Percentiles rank a stretch among this genome's conserved stretches.
Conservation (phyloP, 2,888 invertebrate species). For the Hirtodrosophila trivittata region DNA sequence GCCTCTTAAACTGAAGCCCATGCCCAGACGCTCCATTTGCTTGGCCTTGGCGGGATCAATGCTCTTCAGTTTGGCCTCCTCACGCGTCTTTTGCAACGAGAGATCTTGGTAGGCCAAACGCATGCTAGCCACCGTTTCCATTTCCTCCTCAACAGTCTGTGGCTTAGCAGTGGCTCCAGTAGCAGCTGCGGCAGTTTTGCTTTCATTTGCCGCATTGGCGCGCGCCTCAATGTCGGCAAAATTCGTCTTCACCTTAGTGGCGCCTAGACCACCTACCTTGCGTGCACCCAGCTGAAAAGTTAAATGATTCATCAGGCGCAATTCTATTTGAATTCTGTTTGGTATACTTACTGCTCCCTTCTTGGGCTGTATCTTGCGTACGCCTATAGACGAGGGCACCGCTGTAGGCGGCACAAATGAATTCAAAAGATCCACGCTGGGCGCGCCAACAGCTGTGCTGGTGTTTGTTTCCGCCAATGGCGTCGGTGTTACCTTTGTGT, state of each 20-base stretch:
- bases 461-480: slow-evolving; percentile 31
- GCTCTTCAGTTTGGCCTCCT: slow-evolving; percentile 89
- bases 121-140: slow-evolving; percentile 88
- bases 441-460: slow-evolving; percentile 61
- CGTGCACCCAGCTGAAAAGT: slow-evolving; percentile 90
- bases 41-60: slow-evolving; percentile 93
- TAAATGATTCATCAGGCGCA: background rate
- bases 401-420: slow-evolving; percentile 76
- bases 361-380: slow-evolving; percentile 88
- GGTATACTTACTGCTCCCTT: slow-evolving; percentile 87
- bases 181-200: slow-evolving; percentile 83
- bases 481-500: slow-evolving; percentile 49
- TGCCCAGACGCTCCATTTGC: slow-evolving; percentile 96
- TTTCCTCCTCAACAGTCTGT: slow-evolving; percentile 87
- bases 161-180: slow-evolving; percentile 75
- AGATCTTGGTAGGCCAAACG: slow-evolving; percentile 92
- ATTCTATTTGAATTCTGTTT: too few species aligned
- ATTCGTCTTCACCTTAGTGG: slow-evolving; percentile 96
- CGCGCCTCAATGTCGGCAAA: slow-evolving; percentile 97
- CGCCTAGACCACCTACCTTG: slow-evolving; percentile 92
- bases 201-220: slow-evolving; percentile 93
- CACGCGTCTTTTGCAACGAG: slow-evolving; percentile 87
- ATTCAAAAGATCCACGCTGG: slow-evolving; percentile 83
- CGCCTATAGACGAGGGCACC: slow-evolving; percentile 89
- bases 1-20: slow-evolving; percentile 88